A percentile compares a stretch with the other conserved stretches of the same genome.
These are phyloP conservation scores for Heterodera schachtii DNA, from an alignment of 1,140 invertebrate genomes.

Conservation along the genomic window DNA sequence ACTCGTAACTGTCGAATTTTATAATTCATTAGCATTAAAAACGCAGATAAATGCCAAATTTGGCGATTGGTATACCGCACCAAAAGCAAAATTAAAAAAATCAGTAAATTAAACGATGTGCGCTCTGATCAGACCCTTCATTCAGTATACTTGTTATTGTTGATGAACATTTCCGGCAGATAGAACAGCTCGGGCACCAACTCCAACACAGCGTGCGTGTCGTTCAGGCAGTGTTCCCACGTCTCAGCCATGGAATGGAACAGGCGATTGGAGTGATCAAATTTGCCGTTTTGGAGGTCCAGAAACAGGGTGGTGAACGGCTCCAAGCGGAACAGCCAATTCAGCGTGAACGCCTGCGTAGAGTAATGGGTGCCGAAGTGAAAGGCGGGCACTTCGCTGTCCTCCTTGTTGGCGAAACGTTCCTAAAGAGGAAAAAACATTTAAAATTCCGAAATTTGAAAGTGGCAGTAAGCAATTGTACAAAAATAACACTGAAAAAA, in stretches of 20 bases:
- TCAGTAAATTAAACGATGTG: too few species aligned
- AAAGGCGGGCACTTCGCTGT: conserved; percentile 87
- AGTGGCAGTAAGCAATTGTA: too few species aligned
- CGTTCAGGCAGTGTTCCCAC: conserved; percentile 97
- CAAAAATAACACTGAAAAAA: too few species aligned
- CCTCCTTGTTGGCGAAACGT: conserved; percentile 93
- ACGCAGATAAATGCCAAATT: too few species aligned
- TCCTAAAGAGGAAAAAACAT: conserved; percentile 68
- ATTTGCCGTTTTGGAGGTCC: conserved; percentile 95
- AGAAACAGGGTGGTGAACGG: conserved; percentile 98
- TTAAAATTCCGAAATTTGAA: too few species aligned
- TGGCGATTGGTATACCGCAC: too few species aligned
- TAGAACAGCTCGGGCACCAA: conserved; percentile 95
- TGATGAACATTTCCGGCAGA: conserved; percentile 97
- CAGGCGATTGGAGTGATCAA: conserved; percentile 93
- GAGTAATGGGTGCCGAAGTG: conserved; percentile 99
- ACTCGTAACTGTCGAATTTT: conserved; percentile 68
- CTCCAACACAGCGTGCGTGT: conserved; percentile 98
- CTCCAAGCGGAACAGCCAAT: conserved; percentile 95
- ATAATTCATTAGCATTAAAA: too few species aligned
- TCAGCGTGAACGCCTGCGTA: conserved; percentile 96
- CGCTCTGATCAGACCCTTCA: too few species aligned
- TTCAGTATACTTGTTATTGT: conserved; percentile 77
- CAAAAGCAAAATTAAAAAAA: too few species aligned
- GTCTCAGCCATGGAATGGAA: conserved; percentile 89